Base-by-base conservation (phyloP, 1,140 invertebrate species). In the Drosophila funebris region DNA sequence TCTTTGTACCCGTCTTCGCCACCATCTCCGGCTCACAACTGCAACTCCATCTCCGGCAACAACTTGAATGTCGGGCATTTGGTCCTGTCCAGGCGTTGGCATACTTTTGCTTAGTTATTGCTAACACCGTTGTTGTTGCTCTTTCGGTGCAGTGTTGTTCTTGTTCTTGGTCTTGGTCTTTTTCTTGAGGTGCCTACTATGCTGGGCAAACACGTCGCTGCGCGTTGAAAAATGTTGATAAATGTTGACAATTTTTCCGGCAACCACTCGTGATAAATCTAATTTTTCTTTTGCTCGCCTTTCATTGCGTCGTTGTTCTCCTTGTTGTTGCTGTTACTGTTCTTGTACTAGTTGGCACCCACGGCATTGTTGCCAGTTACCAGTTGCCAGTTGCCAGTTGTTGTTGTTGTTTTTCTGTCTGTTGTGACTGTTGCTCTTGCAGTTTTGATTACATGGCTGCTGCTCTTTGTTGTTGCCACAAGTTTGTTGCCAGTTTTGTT, bases 181-280 rank as follows among this genome's bases (percentile, higher is more conserved):
- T 58, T 76, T 67, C 71, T 75, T 78, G 52, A 52, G 52, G 64
- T 72, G 77, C 57, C 69, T 53, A 22, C 62, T 67, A 41, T 57
- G 46, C 54, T 73, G 63, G 70, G 50, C 70, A 68, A 85, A 72
- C 77, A 87, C 76, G 83, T 88, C 62, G 79, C 76, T 46, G 74
- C 76, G 68, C 78, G 78, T 79, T 88, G 83, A 88, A 88, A 90
- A 90, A 90, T 90, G 88, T 87, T 90, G 85, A 90, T 90, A 90
- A 90, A 90, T 87, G 87, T 90, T 90, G 87, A 90, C 87, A 90
- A 90, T 90, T 90, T 90, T 90, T 90, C 85, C 85, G 85, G 80
- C 85, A 89, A 90, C 85, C 85, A 82, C 80, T 90, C 85, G 80
- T 90, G 85, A 90, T 90, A 90, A 90, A 90, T 90, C 85, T 90